These are phyloP conservation scores for Florisuga fusca DNA, from an alignment of 2,797 vertebrate genomes.

Conservation along the genomic window DNA sequence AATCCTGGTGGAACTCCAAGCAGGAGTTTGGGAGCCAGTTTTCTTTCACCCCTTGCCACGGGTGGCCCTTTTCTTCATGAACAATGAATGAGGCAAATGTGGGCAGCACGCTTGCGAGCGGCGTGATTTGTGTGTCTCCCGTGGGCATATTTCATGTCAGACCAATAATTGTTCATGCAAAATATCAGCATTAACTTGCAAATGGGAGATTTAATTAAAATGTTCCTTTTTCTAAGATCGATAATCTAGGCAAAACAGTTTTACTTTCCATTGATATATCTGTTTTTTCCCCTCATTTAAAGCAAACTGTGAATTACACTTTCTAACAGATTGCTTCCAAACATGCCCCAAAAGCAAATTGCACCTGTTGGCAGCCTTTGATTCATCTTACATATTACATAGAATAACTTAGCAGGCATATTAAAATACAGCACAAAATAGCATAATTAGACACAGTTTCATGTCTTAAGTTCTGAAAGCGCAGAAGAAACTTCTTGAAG, in stretches of 20 bases:
- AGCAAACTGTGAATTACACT: conserved; percentile 17
- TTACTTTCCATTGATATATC: neutral
- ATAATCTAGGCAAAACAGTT: conserved; percentile 4
- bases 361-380: conserved; percentile 31
- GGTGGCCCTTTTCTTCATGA: neutral
- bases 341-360: conserved; percentile 48
- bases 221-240: neutral
- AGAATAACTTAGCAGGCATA: neutral
- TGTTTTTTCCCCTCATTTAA: neutral
- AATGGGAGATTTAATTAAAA: conserved; percentile 34
- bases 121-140: neutral
- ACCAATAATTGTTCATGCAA: neutral
- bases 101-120: neutral
- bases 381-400: neutral
- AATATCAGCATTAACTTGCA: neutral
- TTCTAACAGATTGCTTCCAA: conserved; percentile 18
- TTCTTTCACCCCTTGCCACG: fast-evolving
- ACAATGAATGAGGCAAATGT: neutral
- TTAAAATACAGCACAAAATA: neutral
- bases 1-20: neutral
- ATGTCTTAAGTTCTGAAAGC: neutral
- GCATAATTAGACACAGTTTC: neutral
- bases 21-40: neutral
- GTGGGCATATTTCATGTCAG: neutral
- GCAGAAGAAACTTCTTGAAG: too few species aligned